Percentiles rank a stretch among this genome's conserved stretches.
These are phyloP conservation scores for Margaritifera margaritifera DNA, from an alignment of 2,888 invertebrate genomes.

Conservation along the genomic window DNA sequence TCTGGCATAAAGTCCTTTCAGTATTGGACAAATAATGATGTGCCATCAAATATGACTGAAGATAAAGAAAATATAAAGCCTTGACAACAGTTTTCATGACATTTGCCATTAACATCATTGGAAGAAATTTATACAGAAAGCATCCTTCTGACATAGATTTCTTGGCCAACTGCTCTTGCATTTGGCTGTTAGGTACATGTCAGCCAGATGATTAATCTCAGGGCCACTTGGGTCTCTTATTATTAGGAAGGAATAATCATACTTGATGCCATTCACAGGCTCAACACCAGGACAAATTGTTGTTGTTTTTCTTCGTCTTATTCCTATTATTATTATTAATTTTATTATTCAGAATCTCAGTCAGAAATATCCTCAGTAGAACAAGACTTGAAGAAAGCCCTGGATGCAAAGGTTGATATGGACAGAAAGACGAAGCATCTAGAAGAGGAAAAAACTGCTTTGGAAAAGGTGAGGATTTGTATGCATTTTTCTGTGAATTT, in stretches of 20 bases:
- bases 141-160: no score
- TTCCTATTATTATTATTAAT: neutral
- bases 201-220: no score
- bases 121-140: no score
- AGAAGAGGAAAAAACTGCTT: slow-evolving; percentile 59
- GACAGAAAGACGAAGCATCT: slow-evolving; percentile 53
- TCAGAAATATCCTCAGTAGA: slow-evolving; percentile 62
- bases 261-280: neutral
- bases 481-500: slow-evolving; percentile 6
- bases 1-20: no score
- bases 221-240: no score
- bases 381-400: slow-evolving; percentile 67
- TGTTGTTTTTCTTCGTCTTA: neutral
- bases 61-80: no score
- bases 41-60: no score
- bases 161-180: no score
- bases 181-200: no score
- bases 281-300: neutral
- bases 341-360: slow-evolving; percentile 55
- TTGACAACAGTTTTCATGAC: no score
- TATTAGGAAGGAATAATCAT: neutral
- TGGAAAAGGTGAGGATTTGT: slow-evolving; percentile 49
- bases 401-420: slow-evolving; percentile 50
- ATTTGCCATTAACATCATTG: no score
- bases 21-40: no score